Conservation (phyloP, 2,113 vertebrate species). For the Cyanoderma ruficeps region DNA sequence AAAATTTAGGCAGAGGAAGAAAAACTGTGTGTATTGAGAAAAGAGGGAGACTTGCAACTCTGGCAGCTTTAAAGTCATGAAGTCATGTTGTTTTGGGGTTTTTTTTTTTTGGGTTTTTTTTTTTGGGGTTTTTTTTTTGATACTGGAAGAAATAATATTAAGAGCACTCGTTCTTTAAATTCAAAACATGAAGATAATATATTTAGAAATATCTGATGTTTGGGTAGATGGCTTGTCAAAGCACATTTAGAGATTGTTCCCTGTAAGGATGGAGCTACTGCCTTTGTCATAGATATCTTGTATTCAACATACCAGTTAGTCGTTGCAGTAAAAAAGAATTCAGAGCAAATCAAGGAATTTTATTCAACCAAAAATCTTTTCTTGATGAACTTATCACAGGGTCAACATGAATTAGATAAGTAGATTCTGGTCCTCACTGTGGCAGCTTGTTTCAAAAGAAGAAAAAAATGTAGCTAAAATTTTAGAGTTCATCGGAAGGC, state of each 20-base stretch:
- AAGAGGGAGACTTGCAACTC: background rate
- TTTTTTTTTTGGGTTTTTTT: no score
- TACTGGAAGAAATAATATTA: background rate
- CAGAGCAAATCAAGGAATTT: background rate
- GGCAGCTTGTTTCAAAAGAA: background rate
- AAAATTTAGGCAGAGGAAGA: background rate
- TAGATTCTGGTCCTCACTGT: background rate
- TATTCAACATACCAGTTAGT: background rate
- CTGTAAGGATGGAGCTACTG: background rate
- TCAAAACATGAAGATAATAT: background rate
- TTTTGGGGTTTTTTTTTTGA: no score
- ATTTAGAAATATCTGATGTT: background rate
- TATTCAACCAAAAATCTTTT: background rate
- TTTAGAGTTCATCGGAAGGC: background rate
- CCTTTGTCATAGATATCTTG: background rate
- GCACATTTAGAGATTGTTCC: background rate
- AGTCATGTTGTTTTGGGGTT: no score
- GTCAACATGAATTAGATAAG: background rate
- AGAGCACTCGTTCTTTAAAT: background rate
- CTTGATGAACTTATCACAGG: background rate
- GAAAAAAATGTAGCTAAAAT: rapidly evolving
- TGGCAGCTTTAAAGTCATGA: background rate
- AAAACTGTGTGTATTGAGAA: background rate
- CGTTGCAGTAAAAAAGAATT: background rate
- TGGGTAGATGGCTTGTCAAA: background rate